phyloP scores from a whole-genome alignment of 2,888 invertebrate species.

The Philonicus albiceps region DNA sequence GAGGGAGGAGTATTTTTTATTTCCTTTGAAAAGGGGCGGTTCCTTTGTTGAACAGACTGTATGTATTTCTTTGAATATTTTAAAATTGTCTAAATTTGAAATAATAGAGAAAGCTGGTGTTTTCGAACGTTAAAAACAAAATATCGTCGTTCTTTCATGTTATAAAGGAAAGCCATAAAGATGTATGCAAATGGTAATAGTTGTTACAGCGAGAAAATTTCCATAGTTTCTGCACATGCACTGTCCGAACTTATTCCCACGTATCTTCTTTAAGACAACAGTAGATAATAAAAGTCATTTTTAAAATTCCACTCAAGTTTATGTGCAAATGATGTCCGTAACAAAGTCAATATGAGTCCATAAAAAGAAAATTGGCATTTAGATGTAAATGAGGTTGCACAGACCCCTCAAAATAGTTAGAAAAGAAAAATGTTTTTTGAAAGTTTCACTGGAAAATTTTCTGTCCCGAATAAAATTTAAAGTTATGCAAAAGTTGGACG shows the following conservation, averaged over 20 bases:
- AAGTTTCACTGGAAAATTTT: background rate
- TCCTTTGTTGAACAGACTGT: no score
- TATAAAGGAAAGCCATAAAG: background rate
- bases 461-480: background rate
- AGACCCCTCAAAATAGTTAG: background rate
- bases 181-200: background rate
- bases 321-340: background rate
- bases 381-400: background rate
- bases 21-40: no score
- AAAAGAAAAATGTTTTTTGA: background rate
- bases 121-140: no score
- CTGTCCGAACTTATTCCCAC: background rate
- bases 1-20: no score
- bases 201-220: background rate
- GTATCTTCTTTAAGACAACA: background rate
- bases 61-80: no score
- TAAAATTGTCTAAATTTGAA: background rate
- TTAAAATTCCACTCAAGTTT: background rate
- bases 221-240: background rate
- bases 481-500: background rate
- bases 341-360: background rate
- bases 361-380: background rate
- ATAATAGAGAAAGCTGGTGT: no score
- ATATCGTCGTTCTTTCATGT: background rate
- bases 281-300: background rate